Percentiles rank a stretch among this genome's conserved stretches.
phyloP scores from a whole-genome alignment of 2,113 vertebrate species.

The Aix galericulata region DNA sequence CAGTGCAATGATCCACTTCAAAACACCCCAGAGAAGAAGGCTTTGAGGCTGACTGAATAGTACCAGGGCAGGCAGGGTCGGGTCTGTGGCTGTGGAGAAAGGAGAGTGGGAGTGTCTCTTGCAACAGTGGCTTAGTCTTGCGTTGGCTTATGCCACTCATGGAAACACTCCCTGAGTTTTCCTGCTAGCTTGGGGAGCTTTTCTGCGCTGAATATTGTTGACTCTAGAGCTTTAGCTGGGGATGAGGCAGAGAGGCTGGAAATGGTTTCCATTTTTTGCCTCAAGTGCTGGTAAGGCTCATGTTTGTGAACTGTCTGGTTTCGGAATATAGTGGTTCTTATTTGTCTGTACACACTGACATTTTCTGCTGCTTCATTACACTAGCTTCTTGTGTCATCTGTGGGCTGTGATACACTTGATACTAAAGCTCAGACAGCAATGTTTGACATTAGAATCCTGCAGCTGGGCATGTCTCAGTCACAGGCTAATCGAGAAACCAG shows the following conservation, averaged over 20 bases:
- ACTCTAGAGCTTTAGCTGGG: neutral
- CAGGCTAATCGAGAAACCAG: neutral
- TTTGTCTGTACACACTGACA: accelerated
- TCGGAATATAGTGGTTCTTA: neutral
- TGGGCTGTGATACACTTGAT: neutral
- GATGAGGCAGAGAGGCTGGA: neutral
- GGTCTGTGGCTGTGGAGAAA: neutral
- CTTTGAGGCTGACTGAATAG: neutral
- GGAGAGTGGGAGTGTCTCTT: neutral
- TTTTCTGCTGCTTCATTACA: neutral
- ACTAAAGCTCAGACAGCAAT: neutral
- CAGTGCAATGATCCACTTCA: neutral
- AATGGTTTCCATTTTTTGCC: neutral
- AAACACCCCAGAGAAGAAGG: neutral
- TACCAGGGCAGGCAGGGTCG: neutral
- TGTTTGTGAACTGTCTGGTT: neutral
- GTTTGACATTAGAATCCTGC: neutral
- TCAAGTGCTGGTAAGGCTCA: neutral
- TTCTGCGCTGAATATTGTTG: neutral
- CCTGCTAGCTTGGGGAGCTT: neutral
- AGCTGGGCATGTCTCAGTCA: neutral
- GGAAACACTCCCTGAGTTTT: neutral
- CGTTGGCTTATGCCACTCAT: neutral
- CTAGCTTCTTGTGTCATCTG: accelerated
- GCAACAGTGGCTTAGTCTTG: neutral